Evolutionary conservation across 2,888 invertebrate species (phyloP).

Genomic region (Zaprionus obscuricornis): DNA sequence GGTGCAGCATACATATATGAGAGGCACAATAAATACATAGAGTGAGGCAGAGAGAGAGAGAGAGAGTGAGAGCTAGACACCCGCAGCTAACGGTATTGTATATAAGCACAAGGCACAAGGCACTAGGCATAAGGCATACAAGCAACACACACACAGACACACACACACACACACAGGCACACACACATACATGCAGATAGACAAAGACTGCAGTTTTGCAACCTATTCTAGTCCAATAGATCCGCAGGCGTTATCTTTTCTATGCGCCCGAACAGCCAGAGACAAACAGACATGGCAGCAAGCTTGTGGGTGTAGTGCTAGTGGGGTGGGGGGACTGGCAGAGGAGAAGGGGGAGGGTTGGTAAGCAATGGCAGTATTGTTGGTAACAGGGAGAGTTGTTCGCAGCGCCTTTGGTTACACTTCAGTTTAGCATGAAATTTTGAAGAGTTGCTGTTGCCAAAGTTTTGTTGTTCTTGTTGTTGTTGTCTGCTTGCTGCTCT

Average conservation of each 20-base stretch:
- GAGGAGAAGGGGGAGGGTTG: background rate
- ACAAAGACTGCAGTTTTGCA: constrained; percentile 71
- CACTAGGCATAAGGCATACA: background rate
- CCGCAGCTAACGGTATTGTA: constrained; percentile 71
- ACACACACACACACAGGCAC: constrained; percentile 14
- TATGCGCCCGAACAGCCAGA: constrained; percentile 65
- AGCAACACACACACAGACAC: too few relatives aligned
- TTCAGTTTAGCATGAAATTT: constrained; percentile 80
- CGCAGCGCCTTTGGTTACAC: constrained; percentile 77
- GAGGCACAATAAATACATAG: constrained; percentile 20
- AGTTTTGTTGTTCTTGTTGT: constrained; percentile 31
- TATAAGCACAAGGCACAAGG: constrained; percentile 42
- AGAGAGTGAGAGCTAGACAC: constrained; percentile 18
- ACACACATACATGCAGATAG: constrained; percentile 19
- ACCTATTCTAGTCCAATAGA: constrained; percentile 81
- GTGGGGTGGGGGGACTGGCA: background rate
- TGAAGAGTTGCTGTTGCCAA: constrained; percentile 71
- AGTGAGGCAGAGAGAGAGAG: constrained; percentile 4
- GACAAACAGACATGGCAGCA: background rate
- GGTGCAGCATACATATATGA: constrained; percentile 30
- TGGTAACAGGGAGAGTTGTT: constrained; percentile 61
- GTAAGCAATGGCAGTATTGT: constrained; percentile 4
- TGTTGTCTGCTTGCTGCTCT: too few relatives aligned
- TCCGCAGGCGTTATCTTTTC: constrained; percentile 79
- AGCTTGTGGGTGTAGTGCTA: background rate